These are phyloP conservation scores for Drosophila ficusphila DNA, from an alignment of 1,140 invertebrate species.

Conservation along the genomic window DNA sequence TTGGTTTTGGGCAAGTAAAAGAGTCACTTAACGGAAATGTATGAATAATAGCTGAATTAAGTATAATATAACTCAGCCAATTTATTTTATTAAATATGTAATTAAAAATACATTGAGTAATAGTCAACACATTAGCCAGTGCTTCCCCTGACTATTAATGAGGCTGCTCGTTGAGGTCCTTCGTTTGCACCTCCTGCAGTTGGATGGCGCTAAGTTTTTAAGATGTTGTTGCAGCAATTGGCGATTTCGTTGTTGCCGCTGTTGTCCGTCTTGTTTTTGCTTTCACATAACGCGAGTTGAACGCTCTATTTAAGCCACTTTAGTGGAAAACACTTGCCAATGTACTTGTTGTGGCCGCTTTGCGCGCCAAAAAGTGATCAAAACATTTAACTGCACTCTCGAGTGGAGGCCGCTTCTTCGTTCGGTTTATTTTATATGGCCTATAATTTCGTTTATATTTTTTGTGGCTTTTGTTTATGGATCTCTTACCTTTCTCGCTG, in stretches of 20 bases:
- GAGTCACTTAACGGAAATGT: too few species aligned
- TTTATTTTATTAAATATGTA: too few species aligned
- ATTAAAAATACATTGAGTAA: too few species aligned
- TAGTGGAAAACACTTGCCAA: constrained; percentile 7
- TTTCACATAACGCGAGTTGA: constrained; percentile 50
- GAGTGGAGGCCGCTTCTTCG: constrained; percentile 29
- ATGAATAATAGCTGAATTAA: too few species aligned
- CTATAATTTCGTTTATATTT: constrained; percentile 41
- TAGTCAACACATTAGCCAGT: too few species aligned
- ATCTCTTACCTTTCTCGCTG: constrained; percentile 20
- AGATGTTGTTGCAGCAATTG: background rate
- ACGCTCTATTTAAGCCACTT: constrained; percentile 64
- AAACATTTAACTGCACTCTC: constrained; percentile 60
- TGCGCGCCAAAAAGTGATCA: constrained; percentile 31
- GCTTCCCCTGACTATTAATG: background rate
- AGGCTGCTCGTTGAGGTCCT: background rate
- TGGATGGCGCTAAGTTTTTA: too few species aligned
- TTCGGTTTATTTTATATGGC: constrained; percentile 32
- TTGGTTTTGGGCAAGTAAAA: too few species aligned
- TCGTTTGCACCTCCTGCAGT: background rate
- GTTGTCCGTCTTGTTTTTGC: constrained; percentile 9
- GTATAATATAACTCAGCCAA: too few species aligned
- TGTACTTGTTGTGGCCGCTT: background rate
- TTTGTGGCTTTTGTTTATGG: constrained; percentile 45
- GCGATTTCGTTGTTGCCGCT: background rate